Evolutionary conservation across 2,888 invertebrate genomes (phyloP).

Genomic region (Melinaea menophilus): DNA sequence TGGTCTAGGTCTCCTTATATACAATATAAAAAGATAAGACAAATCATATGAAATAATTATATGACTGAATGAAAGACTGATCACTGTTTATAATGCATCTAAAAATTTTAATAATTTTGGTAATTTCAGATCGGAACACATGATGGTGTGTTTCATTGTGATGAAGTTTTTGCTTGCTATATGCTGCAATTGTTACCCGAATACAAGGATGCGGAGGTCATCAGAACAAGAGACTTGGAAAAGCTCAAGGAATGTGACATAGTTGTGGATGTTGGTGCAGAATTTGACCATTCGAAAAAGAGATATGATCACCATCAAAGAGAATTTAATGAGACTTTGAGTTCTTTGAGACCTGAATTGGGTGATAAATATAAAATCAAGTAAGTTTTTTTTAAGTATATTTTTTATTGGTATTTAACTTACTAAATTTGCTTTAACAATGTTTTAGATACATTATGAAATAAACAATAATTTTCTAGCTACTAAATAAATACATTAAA

Average conservation of each 20-base stretch:
- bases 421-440: neutral
- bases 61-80: no score
- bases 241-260: slow-evolving; percentile 90
- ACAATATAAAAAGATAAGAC: no score
- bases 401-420: neutral
- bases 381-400: slow-evolving; percentile 42
- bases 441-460: neutral
- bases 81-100: neutral
- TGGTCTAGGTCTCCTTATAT: no score
- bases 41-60: no score
- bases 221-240: slow-evolving; percentile 80
- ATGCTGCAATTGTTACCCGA: slow-evolving; percentile 90
- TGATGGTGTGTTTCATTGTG: slow-evolving; percentile 93
- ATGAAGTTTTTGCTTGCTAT: slow-evolving; percentile 96
- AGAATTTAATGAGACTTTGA: slow-evolving; percentile 82
- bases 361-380: slow-evolving; percentile 79
- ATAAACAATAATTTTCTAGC: no score
- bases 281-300: slow-evolving; percentile 85
- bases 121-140: slow-evolving; percentile 82
- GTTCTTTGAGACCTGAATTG: slow-evolving; percentile 79
- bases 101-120: neutral
- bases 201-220: slow-evolving; percentile 88
- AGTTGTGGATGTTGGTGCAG: slow-evolving; percentile 96
- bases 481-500: no score
- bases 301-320: slow-evolving; percentile 98